Conservation (phyloP, 1,140 invertebrate genomes). For the Ceratoteleas bidentatus region DNA sequence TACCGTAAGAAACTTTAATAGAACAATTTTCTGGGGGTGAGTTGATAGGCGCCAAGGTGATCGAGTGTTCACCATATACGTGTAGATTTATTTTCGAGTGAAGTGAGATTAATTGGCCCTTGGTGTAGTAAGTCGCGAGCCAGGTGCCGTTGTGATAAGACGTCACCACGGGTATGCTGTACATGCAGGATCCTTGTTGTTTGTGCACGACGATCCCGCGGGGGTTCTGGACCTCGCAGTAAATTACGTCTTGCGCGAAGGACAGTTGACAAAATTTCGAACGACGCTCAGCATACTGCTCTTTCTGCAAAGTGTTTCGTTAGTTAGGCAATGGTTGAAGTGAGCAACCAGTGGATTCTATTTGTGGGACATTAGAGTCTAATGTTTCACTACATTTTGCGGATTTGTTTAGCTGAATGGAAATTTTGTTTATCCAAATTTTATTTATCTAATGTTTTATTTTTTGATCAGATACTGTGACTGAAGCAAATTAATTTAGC, state of each 20-base stretch:
- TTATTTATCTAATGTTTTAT: background rate
- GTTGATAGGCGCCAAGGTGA: too few relatives aligned
- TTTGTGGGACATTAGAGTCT: background rate
- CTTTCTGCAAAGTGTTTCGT: constrained; percentile 32
- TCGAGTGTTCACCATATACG: constrained; percentile 65
- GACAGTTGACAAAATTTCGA: constrained; percentile 40
- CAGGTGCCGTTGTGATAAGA: constrained; percentile 65
- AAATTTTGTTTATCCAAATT: too few relatives aligned
- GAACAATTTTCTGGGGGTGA: too few relatives aligned
- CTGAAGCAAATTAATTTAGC: background rate
- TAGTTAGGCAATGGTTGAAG: background rate
- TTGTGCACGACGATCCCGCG: constrained; percentile 35
- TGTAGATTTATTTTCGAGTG: constrained; percentile 46
- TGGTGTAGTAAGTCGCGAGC: constrained; percentile 53
- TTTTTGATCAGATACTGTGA: too few relatives aligned
- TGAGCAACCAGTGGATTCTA: too few relatives aligned
- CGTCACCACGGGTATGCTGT: constrained; percentile 58
- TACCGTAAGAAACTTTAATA: too few relatives aligned
- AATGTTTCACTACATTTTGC: too few relatives aligned
- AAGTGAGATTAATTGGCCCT: constrained; percentile 40
- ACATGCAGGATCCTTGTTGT: constrained; percentile 34
- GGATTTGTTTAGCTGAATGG: too few relatives aligned
- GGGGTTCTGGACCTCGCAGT: constrained; percentile 64
- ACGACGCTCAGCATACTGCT: constrained; percentile 33
- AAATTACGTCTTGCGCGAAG: constrained; percentile 34